Base-by-base conservation (phyloP, 2,888 invertebrate genomes). In the Erpobdella octoculata region DNA sequence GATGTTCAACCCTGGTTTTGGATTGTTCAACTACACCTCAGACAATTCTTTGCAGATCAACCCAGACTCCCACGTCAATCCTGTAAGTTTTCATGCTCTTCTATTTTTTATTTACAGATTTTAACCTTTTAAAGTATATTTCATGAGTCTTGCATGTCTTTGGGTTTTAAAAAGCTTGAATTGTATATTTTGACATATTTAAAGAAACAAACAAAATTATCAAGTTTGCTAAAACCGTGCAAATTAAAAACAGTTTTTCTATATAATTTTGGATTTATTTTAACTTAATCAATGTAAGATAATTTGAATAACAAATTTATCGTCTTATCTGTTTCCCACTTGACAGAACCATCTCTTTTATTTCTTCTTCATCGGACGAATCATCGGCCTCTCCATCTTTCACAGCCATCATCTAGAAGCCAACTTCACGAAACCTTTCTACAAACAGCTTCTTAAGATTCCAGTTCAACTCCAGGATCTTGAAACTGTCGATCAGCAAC, bases 1-100 rank as follows among this genome's bases (percentile, higher is more conserved):
- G 84, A 92, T 96, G 89, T 88, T 96, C 78, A 95, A 96, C 85
- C 96, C 96, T 0, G 93, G 94, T 79, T 96, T 96, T 79, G 95
- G 95, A 0, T 86, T 96, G 70, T 96, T 96, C 84, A 93, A 95
- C 82, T 96, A 96, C 83, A 90, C 93, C 18, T 88, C 94, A 64
- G 95, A 95, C 84, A 95, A 95, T 81, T 92, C 94, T 18, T 85
- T 96, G 77, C 95, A 96, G 84, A 95, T 96, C 76, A 96, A 95
- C 85, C 89, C 93, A 0, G 94, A 95, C 83, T 86, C 86, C 6
- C 83, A 83, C 58, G 83, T 86, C 36, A 87, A 87, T 78, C 86
- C 86, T 61, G 86, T 86, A 78, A 82, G 84, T 81, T 59, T 59
- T n/a, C 8, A 59, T 59, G 9, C 12, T 59, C 9, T 59, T 59